phyloP scores from a whole-genome alignment of 2,113 vertebrate species.

The Epinephelus lanceolatus region DNA sequence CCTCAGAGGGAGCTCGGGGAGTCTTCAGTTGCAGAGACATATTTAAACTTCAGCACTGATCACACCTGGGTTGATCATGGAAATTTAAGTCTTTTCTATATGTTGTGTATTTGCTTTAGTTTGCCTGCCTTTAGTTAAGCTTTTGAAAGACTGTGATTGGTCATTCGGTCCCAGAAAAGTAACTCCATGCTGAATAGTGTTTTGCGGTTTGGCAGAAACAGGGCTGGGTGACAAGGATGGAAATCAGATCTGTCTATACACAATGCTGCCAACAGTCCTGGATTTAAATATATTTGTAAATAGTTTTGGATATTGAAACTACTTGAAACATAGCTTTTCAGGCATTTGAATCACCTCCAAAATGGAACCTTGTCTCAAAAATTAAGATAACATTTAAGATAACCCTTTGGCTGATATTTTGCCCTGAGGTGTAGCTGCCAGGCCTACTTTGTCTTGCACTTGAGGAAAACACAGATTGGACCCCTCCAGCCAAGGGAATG shows the following conservation, averaged over 20 bases:
- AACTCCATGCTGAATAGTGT: constrained; percentile 42
- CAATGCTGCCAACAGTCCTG: constrained; percentile 31
- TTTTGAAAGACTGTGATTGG: constrained; percentile 40
- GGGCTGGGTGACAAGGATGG: constrained; percentile 36
- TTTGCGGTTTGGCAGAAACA: constrained; percentile 40
- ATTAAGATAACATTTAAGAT: constrained; percentile 54
- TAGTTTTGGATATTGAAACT: constrained; percentile 52
- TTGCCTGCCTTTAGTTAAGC: constrained; percentile 48
- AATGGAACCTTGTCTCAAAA: constrained; percentile 48
- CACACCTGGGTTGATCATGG: constrained; percentile 61
- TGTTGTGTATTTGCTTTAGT: constrained; percentile 64
- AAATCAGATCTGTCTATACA: constrained; percentile 45
- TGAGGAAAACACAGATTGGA: constrained; percentile 60
- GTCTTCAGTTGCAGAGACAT: constrained; percentile 74
- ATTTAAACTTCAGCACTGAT: constrained; percentile 58
- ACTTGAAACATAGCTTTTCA: constrained; percentile 36
- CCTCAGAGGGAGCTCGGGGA: constrained; percentile 59
- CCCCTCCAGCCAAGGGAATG: constrained; percentile 71
- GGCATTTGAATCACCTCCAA: constrained; percentile 48
- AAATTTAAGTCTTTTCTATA: constrained; percentile 59
- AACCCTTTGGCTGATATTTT: constrained; percentile 22
- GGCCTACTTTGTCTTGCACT: constrained; percentile 11
- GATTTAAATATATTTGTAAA: constrained; percentile 63
- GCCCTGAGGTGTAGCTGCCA: constrained; percentile 47
- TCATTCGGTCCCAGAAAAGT: constrained; percentile 49